Evolutionary conservation across 2,113 vertebrate species (phyloP).

Genomic region (Lipotes vexillifer): DNA sequence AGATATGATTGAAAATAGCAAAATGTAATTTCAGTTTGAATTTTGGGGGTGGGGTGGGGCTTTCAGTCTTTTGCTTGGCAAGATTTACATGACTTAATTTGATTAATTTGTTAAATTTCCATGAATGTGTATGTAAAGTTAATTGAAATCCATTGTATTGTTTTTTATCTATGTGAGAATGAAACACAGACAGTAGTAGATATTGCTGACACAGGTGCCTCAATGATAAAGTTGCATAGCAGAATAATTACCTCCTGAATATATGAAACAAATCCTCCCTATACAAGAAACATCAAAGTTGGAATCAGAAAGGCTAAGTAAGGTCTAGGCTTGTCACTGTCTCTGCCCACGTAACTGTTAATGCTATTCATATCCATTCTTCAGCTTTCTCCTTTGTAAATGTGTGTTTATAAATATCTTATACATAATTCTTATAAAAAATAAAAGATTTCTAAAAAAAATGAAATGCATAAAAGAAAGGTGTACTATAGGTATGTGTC

Average conservation of each 20-base stretch:
- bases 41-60: neutral
- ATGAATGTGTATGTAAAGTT: neutral
- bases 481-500: neutral
- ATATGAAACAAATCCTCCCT: neutral
- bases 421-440: neutral
- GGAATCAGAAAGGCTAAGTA: neutral
- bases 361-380: neutral
- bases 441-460: neutral
- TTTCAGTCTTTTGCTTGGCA: neutral
- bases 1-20: neutral
- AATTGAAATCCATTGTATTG: neutral
- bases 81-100: neutral
- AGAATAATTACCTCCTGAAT: neutral
- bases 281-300: neutral
- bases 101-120: neutral
- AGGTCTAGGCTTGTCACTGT: neutral
- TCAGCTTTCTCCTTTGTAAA: neutral
- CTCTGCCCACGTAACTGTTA: neutral
- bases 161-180: neutral
- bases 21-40: conserved; percentile 11
- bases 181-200: neutral
- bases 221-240: neutral
- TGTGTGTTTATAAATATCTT: neutral
- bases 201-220: neutral
- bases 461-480: neutral